Base-by-base conservation (phyloP, 2,113 vertebrate species). In the Paracanthobrama guichenoti region DNA sequence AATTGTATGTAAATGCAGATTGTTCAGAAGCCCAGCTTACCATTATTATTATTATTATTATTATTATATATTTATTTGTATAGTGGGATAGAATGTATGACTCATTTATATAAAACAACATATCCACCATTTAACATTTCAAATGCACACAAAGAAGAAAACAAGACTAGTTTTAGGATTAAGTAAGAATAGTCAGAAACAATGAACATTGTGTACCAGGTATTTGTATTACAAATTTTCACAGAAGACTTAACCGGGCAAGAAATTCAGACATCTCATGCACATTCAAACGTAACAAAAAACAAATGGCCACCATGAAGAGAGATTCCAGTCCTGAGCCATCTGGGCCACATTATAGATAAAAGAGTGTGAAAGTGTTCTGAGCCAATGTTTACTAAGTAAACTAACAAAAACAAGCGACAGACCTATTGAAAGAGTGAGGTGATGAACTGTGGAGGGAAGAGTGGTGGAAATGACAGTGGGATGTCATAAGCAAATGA, bases 261-360 rank as follows among this genome's bases (percentile, higher is more conserved):
- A 18, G 35, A 62, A 46, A 62, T 79, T 26, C 35, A 46, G 14
- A 26, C n/a, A 10, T 26, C 35, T 44, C 26, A 18, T 24, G 18
- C 12, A 78, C 31, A 46, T 57, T 44, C 22, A 46, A 79, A 42
- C 55, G 44, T 62, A 78, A 60, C 31, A 71, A 71, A 71, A 71
- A 46, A 14, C 4, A 8, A 79, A 62, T 18, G 76, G 57, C 76
- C 76, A 62, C 20, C 55, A 62, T 8, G 76, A 62, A 44, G 55
- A 79, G n/a, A 46, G 76, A 62, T 79, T 55, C 35, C 76, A 79
- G 57, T 24, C 14, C 35, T 26, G 39, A 42, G 6, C 35, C 55
- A 78, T 42, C 75, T 78, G 55, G 35, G 55, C 75, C 57, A 26
- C 24, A 62, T 79, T 62, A 26, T 26, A 79, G 13, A 62, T 79